Evolutionary conservation across 2,888 invertebrate genomes (phyloP), one percentile per base, ranked within the genome.

Genomic region (Acanthococcus lagerstroemiae): DNA sequence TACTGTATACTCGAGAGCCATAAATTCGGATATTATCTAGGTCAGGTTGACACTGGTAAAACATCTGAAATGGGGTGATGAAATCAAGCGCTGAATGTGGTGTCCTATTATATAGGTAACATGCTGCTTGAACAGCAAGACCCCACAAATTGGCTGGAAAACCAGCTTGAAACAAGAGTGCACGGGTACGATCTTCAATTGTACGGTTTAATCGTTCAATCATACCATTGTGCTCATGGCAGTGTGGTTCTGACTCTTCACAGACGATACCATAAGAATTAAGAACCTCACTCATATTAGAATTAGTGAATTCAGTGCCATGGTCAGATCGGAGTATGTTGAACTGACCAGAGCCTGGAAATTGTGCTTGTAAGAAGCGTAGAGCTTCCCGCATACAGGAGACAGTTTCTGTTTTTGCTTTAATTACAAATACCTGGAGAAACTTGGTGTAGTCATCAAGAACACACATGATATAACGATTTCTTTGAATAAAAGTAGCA

Each of bases 61-160:
- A 48, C 19, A 48, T 17, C 22, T 54, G n/a, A 24, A n/a, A 54
- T 17, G 54, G 22, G 6, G 54, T 54, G 19, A 54, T 22, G 22
- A 22, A 54, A 21, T 54, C 54, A 21, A 54, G 12, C 22, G 22
- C 54, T n/a, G 54, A 54, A 19, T 54, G 54, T 54, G 54, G 54
- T 19, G 54, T 54, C 22, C 54, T 6, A n/a, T 54, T 54, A 54
- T 54, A 54, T 9, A 54, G 4, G n/a, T 54, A 54, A n/a, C 9
- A 7, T 5, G 54, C 54, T 7, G 22, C 21, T 6, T 54, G 7
- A 9, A 24, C 24, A 9, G 54, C 24, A 22, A 22, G 7, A 9
- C 54, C 54, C 54, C 54, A 54, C 9, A 54, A 22, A 9, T 7
- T 9, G 7, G 9, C 7, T 19, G 54, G 54, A 54, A 54, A 54